Percentiles rank a stretch among this genome's conserved stretches.
Evolutionary conservation across 2,797 vertebrate genomes (phyloP).

Genomic region (Micropoecilia bifurca): DNA sequence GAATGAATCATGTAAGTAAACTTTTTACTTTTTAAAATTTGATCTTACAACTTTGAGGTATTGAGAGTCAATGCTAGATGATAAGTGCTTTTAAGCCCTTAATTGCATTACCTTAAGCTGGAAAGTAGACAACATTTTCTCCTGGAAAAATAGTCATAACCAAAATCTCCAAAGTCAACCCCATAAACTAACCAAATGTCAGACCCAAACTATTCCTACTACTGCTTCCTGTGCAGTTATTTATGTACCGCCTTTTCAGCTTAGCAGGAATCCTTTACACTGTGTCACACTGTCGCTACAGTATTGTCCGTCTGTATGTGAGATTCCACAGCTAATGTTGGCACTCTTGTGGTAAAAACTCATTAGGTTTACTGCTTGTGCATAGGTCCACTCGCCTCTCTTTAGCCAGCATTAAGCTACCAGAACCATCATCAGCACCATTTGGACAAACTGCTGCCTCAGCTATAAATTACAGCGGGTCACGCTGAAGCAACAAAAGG

Average conservation of each 20-base stretch:
- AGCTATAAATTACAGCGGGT: conserved; percentile 63
- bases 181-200: not conserved
- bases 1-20: conserved; percentile 99
- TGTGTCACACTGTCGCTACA: conserved; percentile 38
- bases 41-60: not conserved
- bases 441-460: conserved; percentile 40
- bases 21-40: not conserved
- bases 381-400: not conserved
- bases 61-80: not conserved
- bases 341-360: conserved; percentile 57
- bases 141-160: not conserved
- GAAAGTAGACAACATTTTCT: not conserved
- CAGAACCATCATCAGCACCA: conserved; percentile 31
- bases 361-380: conserved; percentile 17
- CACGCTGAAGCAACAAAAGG: conserved; percentile 25
- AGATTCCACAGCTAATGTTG: conserved; percentile 69
- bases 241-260: conserved; percentile 51
- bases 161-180: not conserved
- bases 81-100: not conserved
- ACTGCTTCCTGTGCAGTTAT: conserved; percentile 46
- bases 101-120: not conserved
- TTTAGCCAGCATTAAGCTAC: conserved; percentile 15
- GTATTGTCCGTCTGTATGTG: conserved; percentile 33
- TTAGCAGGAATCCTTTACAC: conserved; percentile 32
- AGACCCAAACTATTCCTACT: conserved; percentile 5